A percentile compares a stretch with the other conserved stretches of the same genome.
Evolutionary conservation across 2,888 invertebrate genomes (phyloP).

Genomic region (Acronicta leporina): DNA sequence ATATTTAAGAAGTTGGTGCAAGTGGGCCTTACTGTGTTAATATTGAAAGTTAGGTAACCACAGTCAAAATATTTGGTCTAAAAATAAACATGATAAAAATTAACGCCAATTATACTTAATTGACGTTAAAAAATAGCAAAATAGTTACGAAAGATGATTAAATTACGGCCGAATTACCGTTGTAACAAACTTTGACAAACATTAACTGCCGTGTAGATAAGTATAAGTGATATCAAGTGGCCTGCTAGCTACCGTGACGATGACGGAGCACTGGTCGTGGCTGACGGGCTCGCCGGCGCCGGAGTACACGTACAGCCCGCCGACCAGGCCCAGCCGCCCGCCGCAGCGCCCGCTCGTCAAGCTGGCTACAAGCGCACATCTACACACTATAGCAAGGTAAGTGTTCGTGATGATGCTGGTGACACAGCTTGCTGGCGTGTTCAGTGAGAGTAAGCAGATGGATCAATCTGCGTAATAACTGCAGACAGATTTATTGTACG

Average conservation of each 20-base stretch:
- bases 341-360: constrained; percentile 85
- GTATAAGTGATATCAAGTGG: constrained; percentile 15
- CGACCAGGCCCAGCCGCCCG: constrained; percentile 78
- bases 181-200: background rate
- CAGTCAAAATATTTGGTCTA: no score
- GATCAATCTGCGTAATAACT: no score
- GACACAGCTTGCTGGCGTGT: constrained; percentile 12
- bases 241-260: constrained; percentile 45
- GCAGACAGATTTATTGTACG: no score
- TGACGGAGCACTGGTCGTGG: constrained; percentile 87
- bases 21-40: no score
- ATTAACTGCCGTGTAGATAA: constrained; percentile 11
- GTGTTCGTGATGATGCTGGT: constrained; percentile 21
- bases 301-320: constrained; percentile 86
- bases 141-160: background rate
- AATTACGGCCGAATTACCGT: background rate
- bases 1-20: no score
- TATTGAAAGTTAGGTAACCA: no score
- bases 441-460: background rate
- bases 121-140: no score
- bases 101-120: no score
- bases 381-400: constrained; percentile 84
- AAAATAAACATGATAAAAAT: no score
- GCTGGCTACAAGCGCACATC: constrained; percentile 82
- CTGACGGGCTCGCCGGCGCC: constrained; percentile 76